A percentile compares a stretch with the other conserved stretches of the same genome.
Conservation (phyloP, 2,797 vertebrate genomes). For the Tokudaia tokunoshimensis region DNA sequence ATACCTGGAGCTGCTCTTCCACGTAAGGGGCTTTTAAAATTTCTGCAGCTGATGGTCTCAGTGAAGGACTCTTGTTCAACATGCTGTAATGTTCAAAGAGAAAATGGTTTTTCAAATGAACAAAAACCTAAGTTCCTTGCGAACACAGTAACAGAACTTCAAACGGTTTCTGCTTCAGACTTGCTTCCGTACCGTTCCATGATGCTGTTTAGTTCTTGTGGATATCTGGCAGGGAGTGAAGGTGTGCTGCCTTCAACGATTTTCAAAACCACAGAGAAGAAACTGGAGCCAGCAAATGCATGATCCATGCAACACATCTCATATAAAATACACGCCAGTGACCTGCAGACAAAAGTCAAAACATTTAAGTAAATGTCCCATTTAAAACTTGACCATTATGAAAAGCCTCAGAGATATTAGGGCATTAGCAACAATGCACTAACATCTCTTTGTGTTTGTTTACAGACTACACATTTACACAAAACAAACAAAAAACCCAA, state of each 20-base stretch:
- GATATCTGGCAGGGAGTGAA: constrained; percentile 88
- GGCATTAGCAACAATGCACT: background rate
- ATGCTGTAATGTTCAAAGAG: constrained; percentile 87
- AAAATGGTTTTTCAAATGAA: constrained; percentile 49
- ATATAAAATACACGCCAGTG: constrained; percentile 93
- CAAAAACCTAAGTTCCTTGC: background rate
- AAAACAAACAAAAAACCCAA: background rate
- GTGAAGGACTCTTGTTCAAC: constrained; percentile 88
- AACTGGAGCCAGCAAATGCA: constrained; percentile 92
- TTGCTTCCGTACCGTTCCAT: constrained; percentile 87
- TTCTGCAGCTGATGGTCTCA: constrained; percentile 88
- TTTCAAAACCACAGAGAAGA: constrained; percentile 91
- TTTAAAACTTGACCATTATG: background rate
- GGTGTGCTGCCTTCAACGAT: constrained; percentile 92
- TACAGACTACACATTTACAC: background rate
- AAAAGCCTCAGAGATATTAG: background rate
- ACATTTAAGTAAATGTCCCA: background rate
- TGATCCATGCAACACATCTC: constrained; percentile 93
- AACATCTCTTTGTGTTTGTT: background rate
- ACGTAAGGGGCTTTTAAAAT: constrained; percentile 88
- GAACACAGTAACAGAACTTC: background rate
- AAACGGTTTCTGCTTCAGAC: background rate
- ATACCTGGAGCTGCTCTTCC: constrained; percentile 87
- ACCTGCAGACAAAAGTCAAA: constrained; percentile 87
- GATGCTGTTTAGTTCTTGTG: constrained; percentile 89